Conservation (phyloP, 2,797 vertebrate species). For the Sebastiscus albofasciatus region DNA sequence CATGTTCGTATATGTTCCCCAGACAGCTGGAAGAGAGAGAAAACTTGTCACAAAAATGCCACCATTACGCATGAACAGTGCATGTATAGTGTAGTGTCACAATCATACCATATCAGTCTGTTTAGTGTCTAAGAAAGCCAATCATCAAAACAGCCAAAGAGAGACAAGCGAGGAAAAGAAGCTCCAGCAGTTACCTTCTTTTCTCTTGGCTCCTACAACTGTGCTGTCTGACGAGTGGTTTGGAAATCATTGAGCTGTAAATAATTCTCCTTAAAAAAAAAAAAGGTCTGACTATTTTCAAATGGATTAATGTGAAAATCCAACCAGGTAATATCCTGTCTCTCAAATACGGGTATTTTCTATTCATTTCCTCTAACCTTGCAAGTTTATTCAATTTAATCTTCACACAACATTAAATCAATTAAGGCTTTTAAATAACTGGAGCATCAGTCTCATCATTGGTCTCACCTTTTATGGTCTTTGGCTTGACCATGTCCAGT, state of each 20-base stretch:
- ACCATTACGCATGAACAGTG: background rate
- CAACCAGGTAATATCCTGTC: background rate
- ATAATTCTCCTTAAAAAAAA: background rate
- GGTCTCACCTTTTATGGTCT: background rate
- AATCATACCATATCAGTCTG: background rate
- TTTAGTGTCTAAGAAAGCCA: background rate
- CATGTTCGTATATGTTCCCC: conserved; percentile 97
- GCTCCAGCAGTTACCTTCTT: background rate
- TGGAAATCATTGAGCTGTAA: background rate
- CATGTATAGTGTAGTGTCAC: background rate
- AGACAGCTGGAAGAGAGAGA: conserved; percentile 90
- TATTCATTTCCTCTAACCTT: background rate
- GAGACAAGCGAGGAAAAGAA: background rate
- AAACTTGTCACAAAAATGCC: background rate
- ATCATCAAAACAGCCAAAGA: background rate
- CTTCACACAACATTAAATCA: background rate
- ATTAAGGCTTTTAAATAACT: no score
- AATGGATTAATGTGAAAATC: background rate
- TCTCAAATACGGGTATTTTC: background rate
- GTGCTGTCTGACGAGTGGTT: background rate
- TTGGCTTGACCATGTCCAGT: background rate
- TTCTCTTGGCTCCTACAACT: background rate
- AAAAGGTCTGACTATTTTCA: background rate
- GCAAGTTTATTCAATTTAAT: background rate
- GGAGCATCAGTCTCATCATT: no score